A percentile compares a stretch with the other conserved stretches of the same genome.
Conservation (phyloP, 2,797 vertebrate species). For the Florisuga fusca region DNA sequence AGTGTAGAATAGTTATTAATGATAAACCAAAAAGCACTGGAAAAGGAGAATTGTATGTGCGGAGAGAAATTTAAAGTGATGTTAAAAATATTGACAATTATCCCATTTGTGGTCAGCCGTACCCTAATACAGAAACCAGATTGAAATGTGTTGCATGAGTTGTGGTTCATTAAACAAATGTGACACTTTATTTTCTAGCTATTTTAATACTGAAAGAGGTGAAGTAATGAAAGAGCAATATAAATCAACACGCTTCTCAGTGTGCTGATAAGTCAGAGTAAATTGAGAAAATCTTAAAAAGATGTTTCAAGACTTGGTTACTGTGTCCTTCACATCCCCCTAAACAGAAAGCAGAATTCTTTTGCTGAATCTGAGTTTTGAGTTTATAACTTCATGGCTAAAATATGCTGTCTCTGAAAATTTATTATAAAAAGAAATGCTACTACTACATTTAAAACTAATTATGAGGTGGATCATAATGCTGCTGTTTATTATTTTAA, state of each 20-base stretch:
- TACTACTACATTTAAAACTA: neutral
- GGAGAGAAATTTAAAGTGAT: conserved; percentile 71
- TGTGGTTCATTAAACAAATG: conserved; percentile 78
- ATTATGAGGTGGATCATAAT: neutral
- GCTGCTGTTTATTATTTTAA: conserved; percentile 25
- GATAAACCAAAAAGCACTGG: conserved; percentile 44
- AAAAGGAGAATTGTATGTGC: conserved; percentile 22
- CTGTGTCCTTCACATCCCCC: neutral
- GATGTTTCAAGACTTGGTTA: neutral
- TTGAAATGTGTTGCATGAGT: conserved; percentile 76
- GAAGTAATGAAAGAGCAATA: conserved; percentile 60
- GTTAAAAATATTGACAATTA: conserved; percentile 77
- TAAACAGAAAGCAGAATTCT: neutral
- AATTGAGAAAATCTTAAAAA: conserved; percentile 33
- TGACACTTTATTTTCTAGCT: conserved; percentile 77
- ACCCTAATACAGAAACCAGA: conserved; percentile 63
- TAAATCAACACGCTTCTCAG: conserved; percentile 58
- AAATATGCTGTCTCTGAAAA: conserved; percentile 18
- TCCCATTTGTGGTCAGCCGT: conserved; percentile 68
- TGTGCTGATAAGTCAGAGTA: neutral
- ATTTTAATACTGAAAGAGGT: conserved; percentile 59
- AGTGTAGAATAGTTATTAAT: conserved; percentile 47
- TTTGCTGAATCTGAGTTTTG: conserved; percentile 1
- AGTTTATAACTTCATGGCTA: conserved; percentile 8
- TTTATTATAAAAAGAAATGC: conserved; percentile 25